Evolutionary conservation across 1,140 invertebrate genomes (phyloP).

Genomic region (Cecropterus lyciades): DNA sequence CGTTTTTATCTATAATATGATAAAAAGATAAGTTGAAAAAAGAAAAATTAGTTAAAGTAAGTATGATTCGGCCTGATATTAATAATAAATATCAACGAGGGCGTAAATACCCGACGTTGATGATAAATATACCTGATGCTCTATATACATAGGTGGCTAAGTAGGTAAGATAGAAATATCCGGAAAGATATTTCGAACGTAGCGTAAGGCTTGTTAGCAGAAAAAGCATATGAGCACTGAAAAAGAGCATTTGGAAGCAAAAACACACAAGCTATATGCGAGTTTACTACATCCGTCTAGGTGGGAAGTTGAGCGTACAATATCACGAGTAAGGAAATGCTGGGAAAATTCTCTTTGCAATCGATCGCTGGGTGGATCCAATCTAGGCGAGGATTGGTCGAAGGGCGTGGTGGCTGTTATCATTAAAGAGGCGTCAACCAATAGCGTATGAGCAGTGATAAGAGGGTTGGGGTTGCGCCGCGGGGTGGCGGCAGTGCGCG

Average conservation of each 20-base stretch:
- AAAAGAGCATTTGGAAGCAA: slow-evolving; percentile 10
- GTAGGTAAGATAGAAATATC: background rate
- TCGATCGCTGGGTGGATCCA: slow-evolving; percentile 75
- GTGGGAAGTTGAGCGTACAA: slow-evolving; percentile 65
- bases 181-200: background rate
- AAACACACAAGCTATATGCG: slow-evolving; percentile 13
- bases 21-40: no score
- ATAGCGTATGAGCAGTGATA: slow-evolving; percentile 69
- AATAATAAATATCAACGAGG: no score
- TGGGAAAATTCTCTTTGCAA: slow-evolving; percentile 68
- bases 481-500: slow-evolving; percentile 71
- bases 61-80: no score
- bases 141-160: no score
- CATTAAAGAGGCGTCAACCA: slow-evolving; percentile 66
- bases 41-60: no score
- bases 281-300: slow-evolving; percentile 40
- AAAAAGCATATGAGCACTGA: background rate
- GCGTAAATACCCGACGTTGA: no score
- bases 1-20: no score
- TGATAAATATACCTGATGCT: no score
- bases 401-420: slow-evolving; percentile 76
- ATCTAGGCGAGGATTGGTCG: slow-evolving; percentile 62
- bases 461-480: slow-evolving; percentile 72
- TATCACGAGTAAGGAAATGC: slow-evolving; percentile 61
- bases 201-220: background rate